These are phyloP conservation scores for Drosophila monieri DNA, from an alignment of 2,888 invertebrate species.

Conservation along the genomic window DNA sequence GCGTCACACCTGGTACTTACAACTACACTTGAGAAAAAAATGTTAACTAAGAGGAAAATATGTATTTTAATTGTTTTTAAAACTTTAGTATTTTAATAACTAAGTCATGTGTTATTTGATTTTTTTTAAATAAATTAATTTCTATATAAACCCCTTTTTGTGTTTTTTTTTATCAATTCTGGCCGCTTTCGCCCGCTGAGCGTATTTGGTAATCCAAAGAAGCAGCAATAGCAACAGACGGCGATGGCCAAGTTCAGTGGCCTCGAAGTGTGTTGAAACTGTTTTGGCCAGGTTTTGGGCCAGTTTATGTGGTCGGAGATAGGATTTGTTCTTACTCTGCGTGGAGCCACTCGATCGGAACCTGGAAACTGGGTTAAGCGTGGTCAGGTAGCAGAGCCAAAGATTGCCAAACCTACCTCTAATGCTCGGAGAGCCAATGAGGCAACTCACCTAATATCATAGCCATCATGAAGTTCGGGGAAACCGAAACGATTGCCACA, in stretches of 20 bases:
- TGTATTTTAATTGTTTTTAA: background rate
- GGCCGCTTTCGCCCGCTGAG: constrained; percentile 67
- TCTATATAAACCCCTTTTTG: background rate
- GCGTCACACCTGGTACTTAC: constrained; percentile 56
- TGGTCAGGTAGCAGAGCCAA: constrained; percentile 39
- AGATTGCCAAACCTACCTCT: constrained; percentile 19
- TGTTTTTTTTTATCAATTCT: constrained; percentile 35
- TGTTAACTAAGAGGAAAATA: background rate
- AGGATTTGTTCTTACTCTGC: constrained; percentile 29
- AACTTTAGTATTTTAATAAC: background rate
- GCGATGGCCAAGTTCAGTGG: constrained; percentile 72
- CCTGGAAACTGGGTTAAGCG: constrained; percentile 75
- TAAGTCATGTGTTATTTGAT: too few relatives aligned
- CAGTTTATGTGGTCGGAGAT: constrained; percentile 24
- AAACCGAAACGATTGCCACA: constrained; percentile 36
- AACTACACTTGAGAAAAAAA: constrained; percentile 12
- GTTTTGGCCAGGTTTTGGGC: constrained; percentile 27
- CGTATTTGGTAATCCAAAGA: constrained; percentile 73
- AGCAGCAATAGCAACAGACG: constrained; percentile 21
- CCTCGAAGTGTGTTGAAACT: constrained; percentile 72
- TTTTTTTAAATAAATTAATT: background rate
- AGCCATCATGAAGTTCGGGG: constrained; percentile 12
- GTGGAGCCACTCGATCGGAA: constrained; percentile 44
- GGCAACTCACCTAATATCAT: constrained; percentile 13
- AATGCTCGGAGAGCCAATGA: constrained; percentile 9